These are phyloP conservation scores for Mamestra configurata DNA, from an alignment of 1,140 invertebrate genomes.

Conservation along the genomic window DNA sequence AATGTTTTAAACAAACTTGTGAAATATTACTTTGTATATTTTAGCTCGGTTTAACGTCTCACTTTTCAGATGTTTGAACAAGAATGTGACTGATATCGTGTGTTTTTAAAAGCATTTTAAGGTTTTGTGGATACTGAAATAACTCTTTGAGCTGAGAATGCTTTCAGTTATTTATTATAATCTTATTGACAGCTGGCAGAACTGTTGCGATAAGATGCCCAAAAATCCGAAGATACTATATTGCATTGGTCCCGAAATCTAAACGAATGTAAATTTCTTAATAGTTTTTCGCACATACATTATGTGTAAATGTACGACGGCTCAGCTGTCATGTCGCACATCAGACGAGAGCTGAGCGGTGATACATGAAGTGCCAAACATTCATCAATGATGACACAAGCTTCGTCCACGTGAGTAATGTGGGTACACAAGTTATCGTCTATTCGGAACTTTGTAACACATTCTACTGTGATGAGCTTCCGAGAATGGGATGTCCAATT, in stretches of 20 bases:
- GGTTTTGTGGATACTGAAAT: neutral
- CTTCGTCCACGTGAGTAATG: conserved; percentile 15
- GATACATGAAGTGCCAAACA: conserved; percentile 11
- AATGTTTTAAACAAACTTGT: conserved; percentile 2
- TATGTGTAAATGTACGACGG: neutral
- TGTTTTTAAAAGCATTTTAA: neutral
- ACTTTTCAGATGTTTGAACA: conserved; percentile 11
- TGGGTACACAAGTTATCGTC: neutral
- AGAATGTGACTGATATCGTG: conserved; percentile 5
- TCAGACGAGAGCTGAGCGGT: conserved; percentile 5
- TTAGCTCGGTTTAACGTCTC: neutral
- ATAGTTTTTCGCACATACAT: conserved; percentile 10
- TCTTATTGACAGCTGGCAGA: neutral
- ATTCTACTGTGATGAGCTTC: neutral
- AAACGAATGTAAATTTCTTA: neutral
- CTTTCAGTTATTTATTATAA: neutral
- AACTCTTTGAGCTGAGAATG: neutral
- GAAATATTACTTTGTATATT: neutral
- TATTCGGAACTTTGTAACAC: neutral
- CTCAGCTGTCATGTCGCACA: conserved; percentile 37
- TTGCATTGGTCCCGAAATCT: neutral
- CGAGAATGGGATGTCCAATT: conserved; percentile 30
- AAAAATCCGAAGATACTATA: neutral
- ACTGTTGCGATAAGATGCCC: neutral
- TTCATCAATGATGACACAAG: conserved; percentile 38